phyloP scores from a whole-genome alignment of 2,888 invertebrate species.

The Noctua janthina region DNA sequence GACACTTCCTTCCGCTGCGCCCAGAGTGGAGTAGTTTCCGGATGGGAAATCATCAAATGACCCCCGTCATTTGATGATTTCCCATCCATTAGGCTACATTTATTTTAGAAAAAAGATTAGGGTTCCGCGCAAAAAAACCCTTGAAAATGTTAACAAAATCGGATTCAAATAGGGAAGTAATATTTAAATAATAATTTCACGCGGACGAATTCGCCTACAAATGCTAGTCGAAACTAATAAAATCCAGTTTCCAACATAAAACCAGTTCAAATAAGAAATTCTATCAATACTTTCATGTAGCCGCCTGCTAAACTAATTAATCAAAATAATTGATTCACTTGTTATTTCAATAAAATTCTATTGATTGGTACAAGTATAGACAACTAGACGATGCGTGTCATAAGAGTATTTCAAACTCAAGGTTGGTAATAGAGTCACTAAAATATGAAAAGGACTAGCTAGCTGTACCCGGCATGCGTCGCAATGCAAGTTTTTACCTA shows the following conservation, averaged over 20 bases:
- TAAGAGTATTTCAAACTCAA: not conserved
- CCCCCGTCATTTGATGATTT: too few species aligned
- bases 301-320: not conserved
- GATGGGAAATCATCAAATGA: too few species aligned
- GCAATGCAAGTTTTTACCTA: too few species aligned
- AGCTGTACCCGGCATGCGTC: too few species aligned
- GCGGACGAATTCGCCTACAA: too few species aligned
- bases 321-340: not conserved
- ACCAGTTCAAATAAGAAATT: slow-evolving; percentile 12
- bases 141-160: too few species aligned
- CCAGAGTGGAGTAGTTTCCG: too few species aligned
- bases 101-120: too few species aligned
- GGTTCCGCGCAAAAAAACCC: too few species aligned
- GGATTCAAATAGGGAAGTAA: too few species aligned
- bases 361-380: not conserved
- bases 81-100: too few species aligned
- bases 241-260: not conserved
- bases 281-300: slow-evolving; percentile 6
- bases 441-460: not conserved
- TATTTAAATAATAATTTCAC: not conserved
- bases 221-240: not conserved
- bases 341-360: not conserved
- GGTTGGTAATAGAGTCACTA: not conserved
- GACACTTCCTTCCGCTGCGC: too few species aligned
- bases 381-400: not conserved